A percentile compares a stretch with the other conserved stretches of the same genome.
These are phyloP conservation scores for Neofelis nebulosa DNA, from an alignment of 2,113 vertebrate species.

Conservation along the genomic window DNA sequence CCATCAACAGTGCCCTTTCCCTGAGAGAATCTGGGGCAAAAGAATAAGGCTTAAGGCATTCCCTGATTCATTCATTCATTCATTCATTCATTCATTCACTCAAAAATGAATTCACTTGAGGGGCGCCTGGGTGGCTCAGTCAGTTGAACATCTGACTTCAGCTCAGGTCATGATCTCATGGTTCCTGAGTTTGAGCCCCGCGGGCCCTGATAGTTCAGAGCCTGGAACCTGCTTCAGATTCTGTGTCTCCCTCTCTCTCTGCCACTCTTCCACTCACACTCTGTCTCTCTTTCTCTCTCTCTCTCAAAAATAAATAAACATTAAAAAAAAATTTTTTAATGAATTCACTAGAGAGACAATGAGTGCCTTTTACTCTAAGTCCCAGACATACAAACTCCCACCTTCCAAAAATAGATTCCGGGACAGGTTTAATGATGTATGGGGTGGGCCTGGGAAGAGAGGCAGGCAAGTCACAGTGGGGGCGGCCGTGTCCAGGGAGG, in stretches of 20 bases:
- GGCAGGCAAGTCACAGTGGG: no score
- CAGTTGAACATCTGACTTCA: no score
- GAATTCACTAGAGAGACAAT: not conserved
- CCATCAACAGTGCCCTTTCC: rapidly evolving
- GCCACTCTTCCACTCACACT: no score
- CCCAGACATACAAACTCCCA: not conserved
- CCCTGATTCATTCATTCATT: not conserved
- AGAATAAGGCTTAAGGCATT: not conserved
- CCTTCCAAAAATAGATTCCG: not conserved
- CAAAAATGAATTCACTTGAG: not conserved
- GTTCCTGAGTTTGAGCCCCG: no score
- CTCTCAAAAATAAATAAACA: no score
- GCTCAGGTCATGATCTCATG: no score
- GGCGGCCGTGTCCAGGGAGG: rapidly evolving
- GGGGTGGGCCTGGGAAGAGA: not conserved
- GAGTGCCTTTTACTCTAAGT: not conserved
- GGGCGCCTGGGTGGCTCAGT: no score
- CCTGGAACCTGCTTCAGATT: no score
- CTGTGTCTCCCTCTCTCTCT: no score
- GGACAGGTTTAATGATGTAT: not conserved
- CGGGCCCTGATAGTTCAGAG: no score
- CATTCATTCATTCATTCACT: not conserved
- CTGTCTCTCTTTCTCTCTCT: no score
- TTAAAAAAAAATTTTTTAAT: no score
- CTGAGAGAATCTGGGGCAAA: not conserved